phyloP scores from a whole-genome alignment of 2,888 invertebrate genomes.

The Dicycla oo region DNA sequence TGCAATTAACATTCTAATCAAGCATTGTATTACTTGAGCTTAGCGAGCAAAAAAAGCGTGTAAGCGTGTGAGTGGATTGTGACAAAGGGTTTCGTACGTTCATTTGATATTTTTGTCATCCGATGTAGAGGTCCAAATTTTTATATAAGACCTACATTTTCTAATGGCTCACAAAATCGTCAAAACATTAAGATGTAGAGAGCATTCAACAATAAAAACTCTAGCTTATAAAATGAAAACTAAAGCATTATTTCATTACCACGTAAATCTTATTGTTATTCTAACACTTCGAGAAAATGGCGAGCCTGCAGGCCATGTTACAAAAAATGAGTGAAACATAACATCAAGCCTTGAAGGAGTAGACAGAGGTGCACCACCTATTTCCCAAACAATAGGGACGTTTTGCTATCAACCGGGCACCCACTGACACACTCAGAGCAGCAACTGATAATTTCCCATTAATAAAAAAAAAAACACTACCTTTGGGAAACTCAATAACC shows the following conservation, averaged over 20 bases:
- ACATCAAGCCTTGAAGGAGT: background rate
- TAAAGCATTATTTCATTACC: background rate
- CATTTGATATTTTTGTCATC: background rate
- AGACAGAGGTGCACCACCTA: background rate
- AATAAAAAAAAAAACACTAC: background rate
- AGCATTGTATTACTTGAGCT: constrained; percentile 71
- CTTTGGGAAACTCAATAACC: background rate
- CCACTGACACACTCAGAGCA: background rate
- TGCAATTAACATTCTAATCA: constrained; percentile 73
- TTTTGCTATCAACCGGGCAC: background rate
- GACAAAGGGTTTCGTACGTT: constrained; percentile 14
- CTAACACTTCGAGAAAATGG: constrained; percentile 14
- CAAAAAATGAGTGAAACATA: background rate
- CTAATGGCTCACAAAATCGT: background rate
- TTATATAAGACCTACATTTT: background rate
- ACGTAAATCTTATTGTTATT: background rate
- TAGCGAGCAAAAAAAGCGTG: constrained; percentile 52
- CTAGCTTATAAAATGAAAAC: background rate
- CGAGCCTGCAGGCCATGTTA: background rate
- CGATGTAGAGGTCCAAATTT: fast-evolving
- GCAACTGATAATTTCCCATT: background rate
- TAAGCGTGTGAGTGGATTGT: constrained; percentile 24
- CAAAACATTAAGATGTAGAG: background rate
- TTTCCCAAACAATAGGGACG: no score
- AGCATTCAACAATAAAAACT: background rate